Base-by-base conservation (phyloP, 2,888 invertebrate species). In the Lordiphosa andalusiaca region DNA sequence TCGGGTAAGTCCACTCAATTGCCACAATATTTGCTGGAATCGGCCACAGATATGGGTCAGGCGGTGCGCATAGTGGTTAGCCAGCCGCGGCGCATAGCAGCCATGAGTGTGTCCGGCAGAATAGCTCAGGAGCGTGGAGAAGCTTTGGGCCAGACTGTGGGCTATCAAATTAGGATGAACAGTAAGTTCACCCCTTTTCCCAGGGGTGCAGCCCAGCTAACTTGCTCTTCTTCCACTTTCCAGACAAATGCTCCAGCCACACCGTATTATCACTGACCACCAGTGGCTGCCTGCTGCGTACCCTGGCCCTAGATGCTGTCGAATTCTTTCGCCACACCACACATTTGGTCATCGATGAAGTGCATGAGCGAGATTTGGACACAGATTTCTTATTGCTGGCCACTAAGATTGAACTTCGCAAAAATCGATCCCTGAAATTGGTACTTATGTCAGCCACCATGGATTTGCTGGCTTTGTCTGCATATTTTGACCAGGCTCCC, bases 1-100 rank as follows among this genome's bases (percentile, higher is more conserved):
- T 96, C 95, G 53, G 98, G 98, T 0, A 98, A 98, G 91, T 97
- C 98, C 0, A 98, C 98, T 0, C 98, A 98, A 91, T 92, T 99
- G 38, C 98, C 98, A 0, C 98, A 99, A 86, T 95, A 95, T 82
- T 93, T 99, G 69, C 89, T 99, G 66, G 84, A 84, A 25, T 96
- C 98, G 77, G 92, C 95, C 88, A 93, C 91, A 71, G 91, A 90
- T 77, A 90, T 86, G 74, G 91, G 88, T 71, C 91, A 92, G 55
- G 92, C 93, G 0, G 95, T 96, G 65, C 92, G 97, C 51, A 94
- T 99, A 67, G 93, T 98, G 86, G 97, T 97, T 86, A 97, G 98
- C 0, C 97, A 99, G 89, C 98, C 99, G 0, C 91, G 98, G 42
- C 91, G 98, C 74, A 93, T 99, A 52, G 95, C 98, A 0, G 98